Base-by-base conservation (phyloP, 2,888 invertebrate species). In the Saturnia pavonia region DNA sequence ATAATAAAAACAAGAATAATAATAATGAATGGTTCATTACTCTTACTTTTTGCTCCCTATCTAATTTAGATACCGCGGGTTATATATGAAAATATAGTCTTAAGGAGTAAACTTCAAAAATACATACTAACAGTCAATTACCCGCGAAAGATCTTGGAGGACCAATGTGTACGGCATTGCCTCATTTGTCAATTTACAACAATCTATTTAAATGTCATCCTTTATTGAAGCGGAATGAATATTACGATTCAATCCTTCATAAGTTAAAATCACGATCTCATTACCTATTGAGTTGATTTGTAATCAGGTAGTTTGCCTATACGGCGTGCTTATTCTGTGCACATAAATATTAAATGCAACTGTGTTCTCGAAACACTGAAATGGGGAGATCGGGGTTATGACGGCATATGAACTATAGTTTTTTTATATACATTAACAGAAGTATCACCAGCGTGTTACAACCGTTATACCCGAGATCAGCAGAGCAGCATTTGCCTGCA, bases 181-280 rank as follows among this genome's bases (percentile, higher is more conserved):
- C 65, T 67, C 67, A 70, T 70, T 70, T 67, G 70, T 70, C 70
- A 70, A 70, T 67, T 40, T 42, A 54, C 42, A 67, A 67, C 70
- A 70, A 70, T 70, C 66, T 42, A 34, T 66, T 66, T 66, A 70
- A 70, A 70, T 70, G 66, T 67, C 70, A 70, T 66, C n/a, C 51
- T 40, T 65, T 51, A 40, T 63, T 22, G 42, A 63, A 27, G n/a
- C 66, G 66, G 45, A 69, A 69, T 67, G 66, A 70, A 70, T 66
- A 48, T 67, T 22, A 66, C 65, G 68, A 70, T n/a, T n/a, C n/a
- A n/a, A 68, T 70, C 70, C 71, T 68, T 71, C 71, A 71, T 71
- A 71, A 79, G 76, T 76, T 73, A 75, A 80, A 79, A 82, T 85
- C 87, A 88, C 87, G 87, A 88, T 82, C 82, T 81, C 82, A 86